These are phyloP conservation scores for Pterois miles DNA, from an alignment of 2,797 vertebrate genomes.

Conservation along the genomic window DNA sequence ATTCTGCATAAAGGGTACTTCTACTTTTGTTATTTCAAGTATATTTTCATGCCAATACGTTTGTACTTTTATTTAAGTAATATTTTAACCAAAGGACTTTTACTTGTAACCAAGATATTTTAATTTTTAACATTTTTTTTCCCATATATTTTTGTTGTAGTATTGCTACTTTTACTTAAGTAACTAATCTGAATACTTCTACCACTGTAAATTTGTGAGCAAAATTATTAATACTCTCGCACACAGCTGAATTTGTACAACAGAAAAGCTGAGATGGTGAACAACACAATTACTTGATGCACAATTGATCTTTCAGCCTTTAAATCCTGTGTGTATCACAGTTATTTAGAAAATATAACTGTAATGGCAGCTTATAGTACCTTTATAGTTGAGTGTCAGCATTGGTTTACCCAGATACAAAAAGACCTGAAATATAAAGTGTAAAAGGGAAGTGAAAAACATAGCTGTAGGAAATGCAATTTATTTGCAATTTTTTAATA, in stretches of 20 bases:
- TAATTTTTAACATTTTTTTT: too few relatives aligned
- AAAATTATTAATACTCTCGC: neutral
- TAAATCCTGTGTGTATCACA: neutral
- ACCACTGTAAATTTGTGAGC: neutral
- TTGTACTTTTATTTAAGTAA: too few relatives aligned
- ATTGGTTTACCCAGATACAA: neutral
- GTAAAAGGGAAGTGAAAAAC: conserved; percentile 41
- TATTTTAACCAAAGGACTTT: too few relatives aligned
- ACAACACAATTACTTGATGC: neutral
- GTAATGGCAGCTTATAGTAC: neutral
- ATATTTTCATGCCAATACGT: too few relatives aligned
- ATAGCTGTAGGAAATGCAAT: conserved; percentile 88
- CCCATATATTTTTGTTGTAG: too few relatives aligned
- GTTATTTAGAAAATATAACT: neutral
- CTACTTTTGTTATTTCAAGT: too few relatives aligned
- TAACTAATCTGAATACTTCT: too few relatives aligned
- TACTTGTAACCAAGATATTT: too few relatives aligned
- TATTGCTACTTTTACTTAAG: too few relatives aligned
- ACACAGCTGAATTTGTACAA: neutral
- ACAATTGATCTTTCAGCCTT: neutral
- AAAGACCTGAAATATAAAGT: neutral
- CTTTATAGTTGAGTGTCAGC: neutral
- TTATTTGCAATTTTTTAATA: conserved; percentile 99
- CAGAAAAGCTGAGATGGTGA: neutral
- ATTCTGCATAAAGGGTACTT: too few relatives aligned